These are phyloP conservation scores for Puntigrus tetrazona DNA, from an alignment of 2,113 vertebrate genomes.

Conservation along the genomic window DNA sequence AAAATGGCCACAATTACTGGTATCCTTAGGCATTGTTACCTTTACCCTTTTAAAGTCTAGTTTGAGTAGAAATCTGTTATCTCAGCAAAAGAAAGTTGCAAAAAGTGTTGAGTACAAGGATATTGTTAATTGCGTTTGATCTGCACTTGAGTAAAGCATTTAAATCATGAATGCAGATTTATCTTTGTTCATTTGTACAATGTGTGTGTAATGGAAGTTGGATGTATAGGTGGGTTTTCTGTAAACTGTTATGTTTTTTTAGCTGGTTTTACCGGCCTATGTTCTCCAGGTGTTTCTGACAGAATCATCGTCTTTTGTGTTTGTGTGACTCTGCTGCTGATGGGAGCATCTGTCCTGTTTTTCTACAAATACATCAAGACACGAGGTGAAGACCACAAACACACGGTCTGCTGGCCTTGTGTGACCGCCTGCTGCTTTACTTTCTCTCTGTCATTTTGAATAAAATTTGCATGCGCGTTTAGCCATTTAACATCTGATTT, in stretches of 20 bases:
- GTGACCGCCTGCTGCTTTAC: background rate
- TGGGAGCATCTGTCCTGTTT: slow-evolving; percentile 11
- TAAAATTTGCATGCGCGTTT: background rate
- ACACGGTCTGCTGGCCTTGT: background rate
- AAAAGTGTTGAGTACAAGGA: too few species aligned
- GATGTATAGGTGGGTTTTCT: too few species aligned
- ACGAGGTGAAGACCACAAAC: background rate
- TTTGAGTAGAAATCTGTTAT: too few species aligned
- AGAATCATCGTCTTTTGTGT: background rate
- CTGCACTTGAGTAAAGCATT: too few species aligned
- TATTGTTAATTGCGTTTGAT: too few species aligned
- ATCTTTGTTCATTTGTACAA: background rate
- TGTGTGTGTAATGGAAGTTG: too few species aligned
- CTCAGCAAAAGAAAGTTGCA: too few species aligned
- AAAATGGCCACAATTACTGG: too few species aligned
- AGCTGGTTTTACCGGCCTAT: background rate
- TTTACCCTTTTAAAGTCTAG: too few species aligned
- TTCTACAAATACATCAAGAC: background rate
- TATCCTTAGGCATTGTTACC: too few species aligned
- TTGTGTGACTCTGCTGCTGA: slow-evolving; percentile 33
- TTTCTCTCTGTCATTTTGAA: background rate
- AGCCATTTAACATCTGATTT: background rate
- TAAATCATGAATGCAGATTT: too few species aligned
- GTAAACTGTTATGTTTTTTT: too few species aligned
- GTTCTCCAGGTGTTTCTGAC: background rate